These are phyloP conservation scores for Drosophila anomalata DNA, from an alignment of 2,888 invertebrate genomes.

Conservation along the genomic window DNA sequence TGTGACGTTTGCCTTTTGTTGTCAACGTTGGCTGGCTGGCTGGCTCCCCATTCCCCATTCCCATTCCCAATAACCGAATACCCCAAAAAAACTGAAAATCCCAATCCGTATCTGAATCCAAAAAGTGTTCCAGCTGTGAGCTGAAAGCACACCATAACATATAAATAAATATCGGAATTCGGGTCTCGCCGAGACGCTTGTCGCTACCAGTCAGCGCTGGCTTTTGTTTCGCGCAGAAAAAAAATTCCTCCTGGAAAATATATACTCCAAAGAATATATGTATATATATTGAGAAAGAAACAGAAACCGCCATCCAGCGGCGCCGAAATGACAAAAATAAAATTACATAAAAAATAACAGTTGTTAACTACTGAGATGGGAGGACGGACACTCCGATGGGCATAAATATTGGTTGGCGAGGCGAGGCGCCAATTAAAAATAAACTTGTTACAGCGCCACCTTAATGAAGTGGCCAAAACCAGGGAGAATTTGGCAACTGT, in stretches of 20 bases:
- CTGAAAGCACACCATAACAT: conserved; percentile 49
- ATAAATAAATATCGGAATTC: conserved; percentile 76
- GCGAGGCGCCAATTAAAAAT: conserved; percentile 76
- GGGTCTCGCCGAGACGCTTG: conserved; percentile 73
- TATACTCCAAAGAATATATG: conserved; percentile 14
- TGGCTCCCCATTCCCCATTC: conserved; percentile 29
- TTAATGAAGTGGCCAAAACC: conserved; percentile 74
- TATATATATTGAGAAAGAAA: neutral
- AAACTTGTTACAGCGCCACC: conserved; percentile 76
- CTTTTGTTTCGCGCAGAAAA: conserved; percentile 63
- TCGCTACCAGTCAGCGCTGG: conserved; percentile 76
- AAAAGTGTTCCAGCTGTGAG: conserved; percentile 56
- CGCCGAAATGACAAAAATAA: conserved; percentile 78
- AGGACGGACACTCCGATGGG: conserved; percentile 21
- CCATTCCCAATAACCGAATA: conserved; percentile 7
- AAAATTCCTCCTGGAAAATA: conserved; percentile 41
- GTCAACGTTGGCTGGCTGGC: conserved; percentile 65
- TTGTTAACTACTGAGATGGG: conserved; percentile 68
- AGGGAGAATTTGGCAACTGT: conserved; percentile 34
- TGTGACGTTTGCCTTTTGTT: conserved; percentile 77
- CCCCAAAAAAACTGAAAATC: conserved; percentile 8
- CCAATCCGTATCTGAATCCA: conserved; percentile 14
- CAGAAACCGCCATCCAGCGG: conserved; percentile 63
- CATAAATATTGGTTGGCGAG: conserved; percentile 59
- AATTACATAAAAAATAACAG: conserved; percentile 78